A percentile compares a stretch with the other conserved stretches of the same genome.
Evolutionary conservation across 1,140 invertebrate genomes (phyloP).

Genomic region (Pseudobourletiella spinata): DNA sequence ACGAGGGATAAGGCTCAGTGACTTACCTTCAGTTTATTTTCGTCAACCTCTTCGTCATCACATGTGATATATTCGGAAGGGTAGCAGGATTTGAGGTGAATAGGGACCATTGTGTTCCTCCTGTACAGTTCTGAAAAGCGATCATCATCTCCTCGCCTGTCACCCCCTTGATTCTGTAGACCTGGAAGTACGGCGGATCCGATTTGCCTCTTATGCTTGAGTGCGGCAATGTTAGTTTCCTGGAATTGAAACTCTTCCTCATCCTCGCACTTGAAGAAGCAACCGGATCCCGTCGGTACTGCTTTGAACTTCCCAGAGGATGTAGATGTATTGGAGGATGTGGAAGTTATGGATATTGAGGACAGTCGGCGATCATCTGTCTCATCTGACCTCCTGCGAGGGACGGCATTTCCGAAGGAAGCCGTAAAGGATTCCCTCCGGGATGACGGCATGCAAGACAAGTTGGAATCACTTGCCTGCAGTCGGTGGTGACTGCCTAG

Average conservation of each 20-base stretch:
- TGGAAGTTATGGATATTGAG: slow-evolving; percentile 15
- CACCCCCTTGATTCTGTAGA: slow-evolving; percentile 38
- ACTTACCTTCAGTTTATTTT: slow-evolving; percentile 5
- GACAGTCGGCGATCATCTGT: slow-evolving; percentile 14
- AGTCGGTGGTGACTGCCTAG: background rate
- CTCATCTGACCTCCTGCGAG: background rate
- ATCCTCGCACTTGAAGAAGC: slow-evolving; percentile 63
- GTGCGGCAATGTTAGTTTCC: slow-evolving; percentile 44
- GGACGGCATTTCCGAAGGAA: background rate
- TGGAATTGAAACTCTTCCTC: slow-evolving; percentile 56
- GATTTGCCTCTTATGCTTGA: slow-evolving; percentile 41
- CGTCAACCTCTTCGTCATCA: slow-evolving; percentile 50
- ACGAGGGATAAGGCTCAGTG: background rate
- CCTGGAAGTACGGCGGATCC: slow-evolving; percentile 18
- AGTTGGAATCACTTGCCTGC: background rate
- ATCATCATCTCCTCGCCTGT: slow-evolving; percentile 36
- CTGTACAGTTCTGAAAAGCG: slow-evolving; percentile 63
- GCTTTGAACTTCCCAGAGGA: slow-evolving; percentile 40
- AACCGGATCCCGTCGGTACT: slow-evolving; percentile 45
- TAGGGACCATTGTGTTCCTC: slow-evolving; percentile 74
- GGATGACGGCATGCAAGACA: background rate
- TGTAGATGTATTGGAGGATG: slow-evolving; percentile 38
- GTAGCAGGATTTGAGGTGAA: slow-evolving; percentile 81
- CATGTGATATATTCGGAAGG: slow-evolving; percentile 66
- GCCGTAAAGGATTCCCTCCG: background rate